Percentiles rank a stretch among this genome's conserved stretches.
These are phyloP conservation scores for Karalla daura DNA, from an alignment of 2,797 vertebrate species.

Conservation along the genomic window DNA sequence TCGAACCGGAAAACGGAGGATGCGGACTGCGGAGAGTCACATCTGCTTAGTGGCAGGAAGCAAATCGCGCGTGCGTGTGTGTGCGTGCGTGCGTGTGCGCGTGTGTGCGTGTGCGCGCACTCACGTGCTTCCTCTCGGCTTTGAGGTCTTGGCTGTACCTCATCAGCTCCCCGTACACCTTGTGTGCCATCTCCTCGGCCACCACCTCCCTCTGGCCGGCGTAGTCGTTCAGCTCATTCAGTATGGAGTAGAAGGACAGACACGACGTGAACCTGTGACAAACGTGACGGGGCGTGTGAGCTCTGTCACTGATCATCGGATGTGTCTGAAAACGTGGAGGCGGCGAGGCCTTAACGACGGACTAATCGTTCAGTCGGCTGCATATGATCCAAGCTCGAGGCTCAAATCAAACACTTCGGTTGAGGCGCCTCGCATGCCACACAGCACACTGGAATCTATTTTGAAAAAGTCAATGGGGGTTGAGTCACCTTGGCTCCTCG, in stretches of 20 bases:
- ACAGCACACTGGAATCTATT: no score
- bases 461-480: no score
- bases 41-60: constrained; percentile 28
- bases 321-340: no score
- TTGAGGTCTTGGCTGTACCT: constrained; percentile 96
- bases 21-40: constrained; percentile 8
- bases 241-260: constrained; percentile 94
- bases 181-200: constrained; percentile 97
- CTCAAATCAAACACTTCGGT: neutral
- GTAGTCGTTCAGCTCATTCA: constrained; percentile 98
- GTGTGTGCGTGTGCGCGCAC: constrained; percentile 41
- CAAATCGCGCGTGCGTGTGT: no score
- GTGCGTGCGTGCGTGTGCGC: no score
- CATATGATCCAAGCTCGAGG: no score
- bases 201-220: constrained; percentile 98
- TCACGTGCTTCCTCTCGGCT: constrained; percentile 96
- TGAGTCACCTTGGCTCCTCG: constrained; percentile 92
- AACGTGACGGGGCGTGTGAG: neutral
- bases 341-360: no score
- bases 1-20: constrained; percentile 45
- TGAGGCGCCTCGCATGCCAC: no score
- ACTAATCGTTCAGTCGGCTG: no score
- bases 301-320: neutral
- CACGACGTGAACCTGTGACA: constrained; percentile 93
- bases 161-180: constrained; percentile 96